phyloP scores from a whole-genome alignment of 1,140 invertebrate genomes.

The Gryon sp. region DNA sequence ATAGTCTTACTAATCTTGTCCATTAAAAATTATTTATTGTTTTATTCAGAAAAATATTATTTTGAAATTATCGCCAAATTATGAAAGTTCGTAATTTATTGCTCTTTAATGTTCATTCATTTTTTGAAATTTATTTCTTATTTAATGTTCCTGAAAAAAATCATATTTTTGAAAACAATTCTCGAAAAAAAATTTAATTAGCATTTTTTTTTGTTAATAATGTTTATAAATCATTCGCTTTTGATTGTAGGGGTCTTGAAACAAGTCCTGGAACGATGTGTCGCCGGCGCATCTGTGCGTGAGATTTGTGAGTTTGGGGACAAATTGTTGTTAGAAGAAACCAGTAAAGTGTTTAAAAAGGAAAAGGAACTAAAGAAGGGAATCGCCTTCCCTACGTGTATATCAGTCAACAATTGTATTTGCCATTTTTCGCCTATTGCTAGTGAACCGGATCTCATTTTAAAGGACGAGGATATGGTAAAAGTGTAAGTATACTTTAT shows the following conservation, averaged over 20 bases:
- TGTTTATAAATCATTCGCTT: neutral
- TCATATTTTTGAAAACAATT: no score
- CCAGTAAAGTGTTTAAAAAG: slow-evolving; percentile 98
- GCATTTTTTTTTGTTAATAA: neutral
- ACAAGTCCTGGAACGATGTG: slow-evolving; percentile 92
- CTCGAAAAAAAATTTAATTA: neutral
- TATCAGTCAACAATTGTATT: slow-evolving; percentile 99
- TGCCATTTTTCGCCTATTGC: slow-evolving; percentile 98
- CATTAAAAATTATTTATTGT: no score
- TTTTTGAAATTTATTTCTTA: no score
- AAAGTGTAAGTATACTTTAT: slow-evolving; percentile 99
- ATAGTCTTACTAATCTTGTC: no score
- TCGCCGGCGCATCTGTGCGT: slow-evolving; percentile 91
- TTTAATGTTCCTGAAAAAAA: no score
- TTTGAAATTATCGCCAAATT: no score
- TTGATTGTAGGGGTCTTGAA: slow-evolving; percentile 89
- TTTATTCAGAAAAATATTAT: no score
- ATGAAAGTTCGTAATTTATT: no score
- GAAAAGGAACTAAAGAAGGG: slow-evolving; percentile 99
- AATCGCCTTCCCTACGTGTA: slow-evolving; percentile 99
- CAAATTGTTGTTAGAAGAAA: slow-evolving; percentile 92
- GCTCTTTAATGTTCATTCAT: no score
- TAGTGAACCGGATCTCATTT: slow-evolving; percentile 92
- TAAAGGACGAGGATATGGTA: slow-evolving; percentile 96
- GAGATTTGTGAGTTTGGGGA: slow-evolving; percentile 97